Base-by-base conservation (phyloP, 37 sponge, comb jelly and placozoan genomes). In the Hormiphora californensis region DNA sequence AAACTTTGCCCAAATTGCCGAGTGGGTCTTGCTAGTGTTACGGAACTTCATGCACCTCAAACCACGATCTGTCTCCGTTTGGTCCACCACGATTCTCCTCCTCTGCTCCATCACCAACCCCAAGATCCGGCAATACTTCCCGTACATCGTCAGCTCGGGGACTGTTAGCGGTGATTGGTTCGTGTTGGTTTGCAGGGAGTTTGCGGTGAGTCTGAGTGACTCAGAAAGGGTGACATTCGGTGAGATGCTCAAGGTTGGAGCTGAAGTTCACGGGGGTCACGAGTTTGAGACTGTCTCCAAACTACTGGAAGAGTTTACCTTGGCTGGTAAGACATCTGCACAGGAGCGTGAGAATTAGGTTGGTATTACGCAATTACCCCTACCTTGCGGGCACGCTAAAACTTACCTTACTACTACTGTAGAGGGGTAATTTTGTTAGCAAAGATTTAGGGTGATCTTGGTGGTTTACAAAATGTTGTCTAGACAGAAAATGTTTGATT, bases 21-120 rank as follows among this genome's bases (percentile, higher is more conserved):
- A 73, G 23, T 73, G 81, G 81, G 81, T 73, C 28, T 21, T 73
- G 81, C 46, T 73, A 7, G 81, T 73, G 17, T 28, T 73, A 2
- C 32, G 81, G 12, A 73, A 73, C 27, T 73, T 73, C 43, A 46
- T 73, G 4, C 81, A 73, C 46, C 46, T 73, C 27, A 73, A 73
- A 19, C 81, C 81, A 1, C 46, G 40, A 4, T 1, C 12, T n/a
- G 40, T 43, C 81, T 36, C 39, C 21, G 46, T 73, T 5, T 73
- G 81, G 81, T 73, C 81, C 32, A 73, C 81, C 23, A 19, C 81
- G 21, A 46, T 73, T 22, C 25, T 73, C 28, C 22, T 73, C 3
- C 81, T 73, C 1, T 73, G 81, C 25, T 73, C 81, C 21, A 27
- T 33, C 44, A 73, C 40, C 25, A 73, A 73, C 27, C 12, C 46